Evolutionary conservation across 37 sponge, comb jelly and placozoan species (phyloP).

Genomic region (Agelas oroides): DNA sequence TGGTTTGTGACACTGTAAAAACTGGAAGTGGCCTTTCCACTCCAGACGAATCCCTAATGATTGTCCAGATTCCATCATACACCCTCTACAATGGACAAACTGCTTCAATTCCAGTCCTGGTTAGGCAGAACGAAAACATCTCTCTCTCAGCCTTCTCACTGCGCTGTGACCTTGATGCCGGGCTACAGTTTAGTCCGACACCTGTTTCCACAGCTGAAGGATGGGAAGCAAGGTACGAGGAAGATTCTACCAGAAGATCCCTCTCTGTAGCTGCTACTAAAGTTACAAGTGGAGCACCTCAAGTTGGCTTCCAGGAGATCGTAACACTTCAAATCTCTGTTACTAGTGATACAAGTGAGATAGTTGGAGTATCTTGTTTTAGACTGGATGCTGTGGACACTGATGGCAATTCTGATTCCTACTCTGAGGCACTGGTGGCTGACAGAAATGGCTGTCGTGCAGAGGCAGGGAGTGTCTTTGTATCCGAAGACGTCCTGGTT

Average conservation of each 20-base stretch:
- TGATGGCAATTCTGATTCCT: neutral
- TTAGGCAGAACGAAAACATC: neutral
- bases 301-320: neutral
- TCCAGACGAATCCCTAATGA: neutral
- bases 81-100: slow-evolving; percentile 34
- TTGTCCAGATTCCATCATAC: slow-evolving; percentile 32
- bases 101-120: slow-evolving; percentile 10
- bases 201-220: neutral
- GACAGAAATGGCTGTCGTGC: slow-evolving; percentile 3
- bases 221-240: slow-evolving; percentile 7
- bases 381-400: slow-evolving; percentile 20
- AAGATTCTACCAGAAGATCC: neutral
- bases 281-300: no score
- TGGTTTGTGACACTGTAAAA: neutral
- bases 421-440: slow-evolving; percentile 22
- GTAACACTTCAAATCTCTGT: neutral
- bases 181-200: slow-evolving; percentile 9
- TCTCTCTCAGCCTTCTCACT: slow-evolving; percentile 20
- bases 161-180: slow-evolving; percentile 14
- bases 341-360: neutral
- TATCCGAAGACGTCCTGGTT: slow-evolving; percentile 20
- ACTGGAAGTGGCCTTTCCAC: neutral
- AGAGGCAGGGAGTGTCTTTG: slow-evolving; percentile 2
- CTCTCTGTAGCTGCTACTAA: slow-evolving; percentile 18
- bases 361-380: neutral